phyloP scores from a whole-genome alignment of 2,888 invertebrate species.

The Patella ulyssiponensis region DNA sequence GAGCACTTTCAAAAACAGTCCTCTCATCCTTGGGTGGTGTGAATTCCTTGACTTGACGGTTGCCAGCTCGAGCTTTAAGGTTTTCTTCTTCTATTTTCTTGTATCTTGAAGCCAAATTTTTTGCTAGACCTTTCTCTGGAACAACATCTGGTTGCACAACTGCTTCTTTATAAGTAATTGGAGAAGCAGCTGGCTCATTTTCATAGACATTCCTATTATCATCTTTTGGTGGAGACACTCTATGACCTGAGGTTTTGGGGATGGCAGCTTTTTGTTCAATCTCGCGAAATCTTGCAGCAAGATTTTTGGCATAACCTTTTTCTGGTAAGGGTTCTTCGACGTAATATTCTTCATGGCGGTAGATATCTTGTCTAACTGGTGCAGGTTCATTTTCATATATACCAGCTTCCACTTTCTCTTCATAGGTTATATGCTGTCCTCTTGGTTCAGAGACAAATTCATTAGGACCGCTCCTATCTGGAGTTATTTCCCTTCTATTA shows the following conservation, averaged over 20 bases:
- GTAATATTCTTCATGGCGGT: slow-evolving; percentile 14
- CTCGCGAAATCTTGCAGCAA: slow-evolving; percentile 60
- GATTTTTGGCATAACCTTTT: slow-evolving; percentile 53
- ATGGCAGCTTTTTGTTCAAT: slow-evolving; percentile 49
- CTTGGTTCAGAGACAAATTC: slow-evolving; percentile 26
- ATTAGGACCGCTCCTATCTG: slow-evolving; percentile 1
- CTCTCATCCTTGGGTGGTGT: slow-evolving; percentile 54
- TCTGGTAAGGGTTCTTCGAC: slow-evolving; percentile 56
- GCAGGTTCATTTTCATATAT: slow-evolving; percentile 42
- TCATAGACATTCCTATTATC: slow-evolving; percentile 53
- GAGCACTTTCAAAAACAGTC: slow-evolving; percentile 59
- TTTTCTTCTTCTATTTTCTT: slow-evolving; percentile 50
- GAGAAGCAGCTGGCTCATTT: slow-evolving; percentile 45
- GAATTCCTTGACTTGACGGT: slow-evolving; percentile 48
- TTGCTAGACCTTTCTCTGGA: slow-evolving; percentile 59
- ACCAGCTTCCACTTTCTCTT: slow-evolving; percentile 39
- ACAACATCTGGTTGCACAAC: slow-evolving; percentile 49
- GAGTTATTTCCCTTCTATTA: slow-evolving; percentile 10
- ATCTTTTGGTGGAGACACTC: slow-evolving; percentile 60
- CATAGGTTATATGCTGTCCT: slow-evolving; percentile 30
- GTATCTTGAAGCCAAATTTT: slow-evolving; percentile 56
- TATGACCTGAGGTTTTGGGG: slow-evolving; percentile 47
- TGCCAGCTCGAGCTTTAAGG: slow-evolving; percentile 23
- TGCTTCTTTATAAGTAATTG: slow-evolving; percentile 50
- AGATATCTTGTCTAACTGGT: neutral